A percentile compares a stretch with the other conserved stretches of the same genome.
These are phyloP conservation scores for Piprites chloris DNA, from an alignment of 2,113 vertebrate species.

Conservation along the genomic window DNA sequence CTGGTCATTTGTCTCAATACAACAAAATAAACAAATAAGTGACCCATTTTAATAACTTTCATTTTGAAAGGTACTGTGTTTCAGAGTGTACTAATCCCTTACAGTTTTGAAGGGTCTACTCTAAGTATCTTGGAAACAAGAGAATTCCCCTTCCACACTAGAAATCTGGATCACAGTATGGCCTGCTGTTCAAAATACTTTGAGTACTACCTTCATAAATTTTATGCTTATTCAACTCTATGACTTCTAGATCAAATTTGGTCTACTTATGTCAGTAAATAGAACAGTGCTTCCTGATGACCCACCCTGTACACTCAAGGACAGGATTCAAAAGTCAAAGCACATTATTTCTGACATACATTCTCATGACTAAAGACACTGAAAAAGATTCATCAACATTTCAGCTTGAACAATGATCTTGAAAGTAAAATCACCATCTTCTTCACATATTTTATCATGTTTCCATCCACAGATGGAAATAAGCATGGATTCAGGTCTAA, in stretches of 20 bases:
- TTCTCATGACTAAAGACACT: neutral
- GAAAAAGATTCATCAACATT: neutral
- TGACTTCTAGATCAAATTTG: neutral
- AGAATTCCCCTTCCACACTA: neutral
- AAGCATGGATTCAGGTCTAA: neutral
- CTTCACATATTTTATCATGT: neutral
- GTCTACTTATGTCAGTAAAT: neutral
- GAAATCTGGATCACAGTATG: neutral
- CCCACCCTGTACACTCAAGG: neutral
- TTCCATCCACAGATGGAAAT: neutral
- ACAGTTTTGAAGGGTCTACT: neutral
- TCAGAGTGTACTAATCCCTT: neutral
- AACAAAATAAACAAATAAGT: neutral
- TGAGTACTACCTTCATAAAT: neutral
- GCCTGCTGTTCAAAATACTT: neutral
- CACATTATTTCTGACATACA: neutral
- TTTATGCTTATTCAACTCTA: neutral
- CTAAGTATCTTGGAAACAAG: neutral
- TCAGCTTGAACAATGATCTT: neutral
- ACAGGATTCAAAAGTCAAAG: neutral
- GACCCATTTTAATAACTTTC: neutral
- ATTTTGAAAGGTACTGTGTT: neutral
- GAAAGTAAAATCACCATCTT: neutral
- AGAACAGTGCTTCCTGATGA: neutral
- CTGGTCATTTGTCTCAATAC: neutral